Percentiles rank a stretch among this genome's conserved stretches.
Conservation (phyloP, 1,140 invertebrate species). For the Macrocentrus cingulum region DNA sequence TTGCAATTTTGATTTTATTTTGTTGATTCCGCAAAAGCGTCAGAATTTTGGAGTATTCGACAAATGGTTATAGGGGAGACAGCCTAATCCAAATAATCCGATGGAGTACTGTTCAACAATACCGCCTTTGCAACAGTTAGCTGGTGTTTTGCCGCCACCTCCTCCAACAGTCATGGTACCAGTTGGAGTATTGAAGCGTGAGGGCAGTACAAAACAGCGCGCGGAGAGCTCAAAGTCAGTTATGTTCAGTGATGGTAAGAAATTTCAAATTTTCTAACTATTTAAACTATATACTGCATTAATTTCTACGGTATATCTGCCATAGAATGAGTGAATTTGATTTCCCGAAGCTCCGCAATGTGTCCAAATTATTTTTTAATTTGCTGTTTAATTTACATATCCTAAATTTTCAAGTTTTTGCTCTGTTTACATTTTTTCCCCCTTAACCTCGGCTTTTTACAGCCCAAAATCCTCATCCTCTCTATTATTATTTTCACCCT, state of each 20-base stretch:
- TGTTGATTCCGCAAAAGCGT: not conserved
- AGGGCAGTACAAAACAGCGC: slow-evolving; percentile 62
- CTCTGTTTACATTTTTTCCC: not conserved
- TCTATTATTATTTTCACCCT: slow-evolving; percentile 52
- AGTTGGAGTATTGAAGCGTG: slow-evolving; percentile 78
- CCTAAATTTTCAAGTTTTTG: slow-evolving; percentile 1
- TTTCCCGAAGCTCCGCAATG: too few species aligned
- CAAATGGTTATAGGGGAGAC: slow-evolving; percentile 60
- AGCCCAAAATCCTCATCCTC: slow-evolving; percentile 31
- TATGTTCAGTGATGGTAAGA: slow-evolving; percentile 84
- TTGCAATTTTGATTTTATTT: slow-evolving; percentile 11
- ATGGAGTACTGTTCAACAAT: slow-evolving; percentile 88
- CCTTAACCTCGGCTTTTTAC: slow-evolving; percentile 18
- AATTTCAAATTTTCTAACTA: too few species aligned
- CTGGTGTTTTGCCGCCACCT: slow-evolving; percentile 60
- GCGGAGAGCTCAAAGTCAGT: slow-evolving; percentile 73
- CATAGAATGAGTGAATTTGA: too few species aligned
- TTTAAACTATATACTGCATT: too few species aligned
- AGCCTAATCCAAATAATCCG: slow-evolving; percentile 86
- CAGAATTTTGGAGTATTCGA: slow-evolving; percentile 59
- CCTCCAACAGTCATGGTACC: slow-evolving; percentile 83
- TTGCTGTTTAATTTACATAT: slow-evolving; percentile 20
- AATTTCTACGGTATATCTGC: too few species aligned
- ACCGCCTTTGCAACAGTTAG: slow-evolving; percentile 77
- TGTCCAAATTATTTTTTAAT: not conserved